Evolutionary conservation across 1,140 invertebrate species (phyloP), one percentile per base, ranked within the genome.

Genomic region (Aradophagus sp.): DNA sequence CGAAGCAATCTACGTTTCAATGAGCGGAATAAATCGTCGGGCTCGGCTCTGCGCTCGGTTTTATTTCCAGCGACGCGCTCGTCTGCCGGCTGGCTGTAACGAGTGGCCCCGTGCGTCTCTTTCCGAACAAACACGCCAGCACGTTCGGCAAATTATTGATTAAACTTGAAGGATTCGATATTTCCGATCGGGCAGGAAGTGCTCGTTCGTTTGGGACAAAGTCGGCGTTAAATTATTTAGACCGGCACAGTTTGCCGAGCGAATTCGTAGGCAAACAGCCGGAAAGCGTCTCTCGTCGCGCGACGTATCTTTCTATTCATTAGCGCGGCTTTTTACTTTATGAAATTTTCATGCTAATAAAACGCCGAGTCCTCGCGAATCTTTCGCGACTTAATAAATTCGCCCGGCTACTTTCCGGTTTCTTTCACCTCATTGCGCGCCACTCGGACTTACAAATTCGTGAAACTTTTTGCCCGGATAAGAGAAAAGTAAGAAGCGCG

Each of bases 281-380:
- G 17, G 20, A 27, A 48, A 56, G 45, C 20, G 27, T 8, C 26
- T 45, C 45, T 15, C 31, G 35, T 19, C 29, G 27, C 17, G 26
- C 38, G 11, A 44, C 32, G 38, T 36, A 36, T 23, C 17, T 16
- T 17, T 34, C 32, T 16, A 59, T 52, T 58, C 63, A 47, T 52
- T 53, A 39, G 23, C 13, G 13, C 39, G 23, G 23, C 31, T 59
- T 68, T 68, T 59, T 61, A 55, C 26, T 27, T 68, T 41, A 53
- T 62, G 50, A 56, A 62, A 56, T 62, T 56, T 62, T 69, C 56
- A 56, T 50, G 36, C 50, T 71, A 71, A 59, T 59, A 58, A 56
- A 45, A 45, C 27, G 13, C 16, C 11, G 26, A 50, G 59, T 55
- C 29, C 42, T 52, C 47, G 41, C 36, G 41, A 63, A 59, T 65